phyloP scores from a whole-genome alignment of 2,113 vertebrate species.

The Phyllopteryx taeniolatus region DNA sequence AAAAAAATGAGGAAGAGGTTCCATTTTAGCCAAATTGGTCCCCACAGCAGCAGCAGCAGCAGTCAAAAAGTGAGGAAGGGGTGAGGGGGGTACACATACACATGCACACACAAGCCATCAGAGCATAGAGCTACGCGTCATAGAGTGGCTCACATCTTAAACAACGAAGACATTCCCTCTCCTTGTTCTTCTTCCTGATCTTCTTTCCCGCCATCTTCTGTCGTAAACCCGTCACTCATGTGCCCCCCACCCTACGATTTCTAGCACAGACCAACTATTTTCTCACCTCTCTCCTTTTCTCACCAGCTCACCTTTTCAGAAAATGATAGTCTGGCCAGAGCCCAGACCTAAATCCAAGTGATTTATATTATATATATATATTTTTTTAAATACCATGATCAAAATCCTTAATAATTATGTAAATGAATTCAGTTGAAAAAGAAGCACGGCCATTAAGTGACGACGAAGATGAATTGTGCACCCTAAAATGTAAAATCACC shows the following conservation, averaged over 20 bases:
- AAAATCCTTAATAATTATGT: no score
- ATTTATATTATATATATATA: no score
- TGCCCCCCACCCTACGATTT: not conserved
- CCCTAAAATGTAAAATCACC: no score
- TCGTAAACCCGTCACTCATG: constrained; percentile 37
- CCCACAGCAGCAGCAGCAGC: constrained; percentile 70
- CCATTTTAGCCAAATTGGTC: constrained; percentile 79
- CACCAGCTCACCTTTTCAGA: no score
- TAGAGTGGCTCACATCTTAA: constrained; percentile 55
- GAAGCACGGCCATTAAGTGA: no score
- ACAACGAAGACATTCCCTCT: constrained; percentile 53
- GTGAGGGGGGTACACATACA: constrained; percentile 54
- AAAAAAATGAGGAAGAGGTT: constrained; percentile 80
- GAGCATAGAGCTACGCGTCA: constrained; percentile 50
- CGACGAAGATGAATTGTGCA: no score
- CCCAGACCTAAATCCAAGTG: no score
- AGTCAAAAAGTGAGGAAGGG: constrained; percentile 67
- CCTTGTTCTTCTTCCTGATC: not conserved
- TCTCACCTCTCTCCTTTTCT: not conserved
- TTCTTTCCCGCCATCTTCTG: constrained; percentile 11
- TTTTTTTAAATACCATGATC: no score
- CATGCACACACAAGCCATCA: constrained; percentile 56
- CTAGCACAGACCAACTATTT: constrained; percentile 47
- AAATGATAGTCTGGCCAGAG: no score
- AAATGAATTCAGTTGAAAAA: no score